Conservation (phyloP, 2,797 vertebrate genomes). For the Rhynchotus rufescens region DNA sequence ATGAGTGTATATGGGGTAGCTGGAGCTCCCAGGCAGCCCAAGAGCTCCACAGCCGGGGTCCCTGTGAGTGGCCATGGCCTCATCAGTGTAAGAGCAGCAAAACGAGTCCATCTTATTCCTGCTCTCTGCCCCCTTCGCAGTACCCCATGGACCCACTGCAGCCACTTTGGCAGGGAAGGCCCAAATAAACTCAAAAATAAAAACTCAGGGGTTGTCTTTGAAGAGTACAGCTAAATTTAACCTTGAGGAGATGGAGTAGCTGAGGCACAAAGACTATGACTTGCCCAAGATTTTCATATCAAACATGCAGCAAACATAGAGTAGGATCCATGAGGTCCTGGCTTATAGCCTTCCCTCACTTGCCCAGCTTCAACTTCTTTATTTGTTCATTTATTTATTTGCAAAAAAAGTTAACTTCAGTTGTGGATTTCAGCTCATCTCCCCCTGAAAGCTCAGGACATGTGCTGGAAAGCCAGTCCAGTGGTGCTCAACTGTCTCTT, state of each 20-base stretch:
- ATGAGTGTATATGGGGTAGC: not conserved
- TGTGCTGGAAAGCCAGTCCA: not conserved
- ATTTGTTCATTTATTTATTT: not conserved
- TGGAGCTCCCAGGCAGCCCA: not conserved
- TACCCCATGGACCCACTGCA: not conserved
- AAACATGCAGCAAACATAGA: not conserved
- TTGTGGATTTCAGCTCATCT: slow-evolving; percentile 1
- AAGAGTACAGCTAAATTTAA: not conserved
- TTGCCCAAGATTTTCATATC: slow-evolving; percentile 7
- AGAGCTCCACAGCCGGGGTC: not conserved
- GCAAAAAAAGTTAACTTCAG: not conserved
- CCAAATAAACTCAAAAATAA: not conserved
- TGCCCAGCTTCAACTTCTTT: not conserved
- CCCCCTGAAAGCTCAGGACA: not conserved
- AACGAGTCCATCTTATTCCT: accelerated
- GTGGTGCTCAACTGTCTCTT: not conserved
- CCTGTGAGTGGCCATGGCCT: not conserved
- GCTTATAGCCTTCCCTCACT: not conserved
- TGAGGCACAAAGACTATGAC: not conserved
- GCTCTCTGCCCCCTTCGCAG: not conserved
- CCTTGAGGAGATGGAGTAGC: not conserved
- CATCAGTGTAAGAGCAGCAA: not conserved
- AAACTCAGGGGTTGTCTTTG: not conserved
- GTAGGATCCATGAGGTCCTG: not conserved
- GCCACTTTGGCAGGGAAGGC: not conserved